Evolutionary conservation across 2,888 invertebrate species (phyloP).

Genomic region (Aporophyla nigra): DNA sequence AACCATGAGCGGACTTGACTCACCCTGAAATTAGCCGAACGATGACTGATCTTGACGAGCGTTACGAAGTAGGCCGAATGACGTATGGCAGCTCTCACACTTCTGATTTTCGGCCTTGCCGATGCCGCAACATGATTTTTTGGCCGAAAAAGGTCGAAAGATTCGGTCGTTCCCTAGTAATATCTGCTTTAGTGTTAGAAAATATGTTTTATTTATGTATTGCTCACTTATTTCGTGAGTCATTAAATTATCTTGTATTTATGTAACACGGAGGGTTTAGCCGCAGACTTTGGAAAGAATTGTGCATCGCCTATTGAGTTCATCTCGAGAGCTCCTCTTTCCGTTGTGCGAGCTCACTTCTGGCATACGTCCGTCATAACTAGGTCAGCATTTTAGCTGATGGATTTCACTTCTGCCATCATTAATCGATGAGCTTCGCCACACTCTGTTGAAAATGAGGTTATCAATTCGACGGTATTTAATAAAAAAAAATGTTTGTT

Average conservation of each 20-base stretch:
- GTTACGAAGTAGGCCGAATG: too few relatives aligned
- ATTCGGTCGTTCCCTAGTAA: conserved; percentile 22
- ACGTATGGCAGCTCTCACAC: too few relatives aligned
- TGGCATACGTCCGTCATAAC: background rate
- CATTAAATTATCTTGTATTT: conserved; percentile 18
- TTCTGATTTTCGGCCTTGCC: too few relatives aligned
- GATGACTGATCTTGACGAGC: too few relatives aligned
- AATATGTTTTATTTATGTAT: conserved; percentile 56
- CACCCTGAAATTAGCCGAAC: too few relatives aligned
- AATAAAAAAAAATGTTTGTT: too few relatives aligned
- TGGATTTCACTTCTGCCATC: conserved; percentile 7
- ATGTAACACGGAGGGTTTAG: conserved; percentile 5
- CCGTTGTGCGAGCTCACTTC: background rate
- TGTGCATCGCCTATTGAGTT: conserved; percentile 30
- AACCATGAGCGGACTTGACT: too few relatives aligned
- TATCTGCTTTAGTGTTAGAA: conserved; percentile 51
- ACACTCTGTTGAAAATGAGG: background rate
- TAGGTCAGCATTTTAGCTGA: conserved; percentile 24
- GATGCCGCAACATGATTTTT: too few relatives aligned
- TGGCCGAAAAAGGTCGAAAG: too few relatives aligned
- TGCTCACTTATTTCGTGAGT: conserved; percentile 40
- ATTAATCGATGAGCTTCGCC: conserved; percentile 1
- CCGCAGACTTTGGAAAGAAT: conserved; percentile 1
- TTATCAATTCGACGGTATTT: too few relatives aligned
- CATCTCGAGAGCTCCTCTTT: conserved; percentile 1